These are phyloP conservation scores for Serinus canaria DNA, from an alignment of 2,113 vertebrate genomes.

Conservation along the genomic window DNA sequence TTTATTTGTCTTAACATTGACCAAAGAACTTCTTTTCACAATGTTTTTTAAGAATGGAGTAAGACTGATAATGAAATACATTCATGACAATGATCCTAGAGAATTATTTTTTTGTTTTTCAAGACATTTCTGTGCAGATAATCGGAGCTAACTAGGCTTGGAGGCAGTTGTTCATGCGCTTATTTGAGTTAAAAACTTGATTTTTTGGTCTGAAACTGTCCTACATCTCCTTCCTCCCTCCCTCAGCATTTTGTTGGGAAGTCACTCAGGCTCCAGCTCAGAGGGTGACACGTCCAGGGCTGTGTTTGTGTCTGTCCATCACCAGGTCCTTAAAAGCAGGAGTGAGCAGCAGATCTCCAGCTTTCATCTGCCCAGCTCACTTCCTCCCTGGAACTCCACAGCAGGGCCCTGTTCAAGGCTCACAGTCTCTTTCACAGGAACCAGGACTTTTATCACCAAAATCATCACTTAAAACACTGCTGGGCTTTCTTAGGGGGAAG, in stretches of 20 bases:
- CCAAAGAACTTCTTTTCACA: not conserved
- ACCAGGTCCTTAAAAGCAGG: not conserved
- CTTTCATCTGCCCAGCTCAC: not conserved
- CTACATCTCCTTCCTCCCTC: not conserved
- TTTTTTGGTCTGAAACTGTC: not conserved
- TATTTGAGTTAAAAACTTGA: not conserved
- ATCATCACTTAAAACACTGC: not conserved
- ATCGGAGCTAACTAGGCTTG: not conserved
- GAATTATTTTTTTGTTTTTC: too few relatives aligned
- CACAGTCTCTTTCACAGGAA: not conserved
- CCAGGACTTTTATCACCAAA: not conserved
- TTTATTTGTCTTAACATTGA: not conserved
- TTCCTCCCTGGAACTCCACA: not conserved
- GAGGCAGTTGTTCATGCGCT: not conserved
- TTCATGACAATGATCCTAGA: accelerated
- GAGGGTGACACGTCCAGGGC: not conserved
- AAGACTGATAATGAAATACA: not conserved
- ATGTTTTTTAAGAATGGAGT: not conserved
- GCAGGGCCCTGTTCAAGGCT: not conserved
- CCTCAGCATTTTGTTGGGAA: not conserved
- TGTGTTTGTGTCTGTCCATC: not conserved
- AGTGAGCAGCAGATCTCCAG: not conserved
- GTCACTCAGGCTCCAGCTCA: not conserved
- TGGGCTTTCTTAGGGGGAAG: not conserved
- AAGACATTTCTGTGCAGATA: not conserved